Percentiles rank a stretch among this genome's conserved stretches.
Evolutionary conservation across 2,888 invertebrate species (phyloP).

Genomic region (Rhagium mordax): DNA sequence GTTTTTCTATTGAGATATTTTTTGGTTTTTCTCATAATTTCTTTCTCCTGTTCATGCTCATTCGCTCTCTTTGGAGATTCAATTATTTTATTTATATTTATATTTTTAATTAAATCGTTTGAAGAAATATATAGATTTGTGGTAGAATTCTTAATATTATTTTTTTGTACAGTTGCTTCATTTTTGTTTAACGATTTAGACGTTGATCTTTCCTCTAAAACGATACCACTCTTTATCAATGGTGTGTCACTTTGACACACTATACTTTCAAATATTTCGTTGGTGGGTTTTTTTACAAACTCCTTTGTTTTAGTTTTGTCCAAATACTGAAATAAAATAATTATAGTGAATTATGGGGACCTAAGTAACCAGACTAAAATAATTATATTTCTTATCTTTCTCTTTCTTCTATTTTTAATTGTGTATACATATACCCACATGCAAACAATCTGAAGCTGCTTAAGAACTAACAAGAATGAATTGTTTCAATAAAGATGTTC

Average conservation of each 20-base stretch:
- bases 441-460: no score
- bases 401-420: no score
- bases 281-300: neutral
- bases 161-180: conserved; percentile 32
- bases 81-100: conserved; percentile 41
- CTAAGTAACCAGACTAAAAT: no score
- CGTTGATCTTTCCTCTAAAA: conserved; percentile 1
- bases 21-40: conserved; percentile 66
- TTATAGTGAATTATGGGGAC: neutral
- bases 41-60: conserved; percentile 64
- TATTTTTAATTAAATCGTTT: conserved; percentile 37
- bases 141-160: conserved; percentile 32
- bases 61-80: conserved; percentile 40
- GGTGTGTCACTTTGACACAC: neutral
- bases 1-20: conserved; percentile 66
- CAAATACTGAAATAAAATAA: conserved; percentile 21
- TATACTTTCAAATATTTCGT: neutral
- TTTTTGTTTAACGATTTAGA: neutral
- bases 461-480: no score
- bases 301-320: neutral
- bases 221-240: conserved; percentile 1
- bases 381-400: no score
- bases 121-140: conserved; percentile 11
- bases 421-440: no score
- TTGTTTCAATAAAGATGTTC: no score